phyloP scores from a whole-genome alignment of 2,888 invertebrate species.

The Alentia gelatinosa region DNA sequence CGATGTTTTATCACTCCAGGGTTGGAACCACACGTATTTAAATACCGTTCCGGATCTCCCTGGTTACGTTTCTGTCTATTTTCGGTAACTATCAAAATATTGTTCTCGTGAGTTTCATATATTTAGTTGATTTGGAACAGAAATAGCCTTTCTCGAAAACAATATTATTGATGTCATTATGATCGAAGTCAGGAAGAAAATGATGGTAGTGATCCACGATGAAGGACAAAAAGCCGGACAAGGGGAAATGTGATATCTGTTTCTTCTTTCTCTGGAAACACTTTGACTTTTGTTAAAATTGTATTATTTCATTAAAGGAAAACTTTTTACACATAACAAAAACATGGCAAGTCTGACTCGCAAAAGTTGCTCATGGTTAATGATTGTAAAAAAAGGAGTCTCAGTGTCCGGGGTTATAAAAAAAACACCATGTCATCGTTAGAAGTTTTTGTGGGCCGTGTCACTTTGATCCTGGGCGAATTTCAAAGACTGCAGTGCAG shows the following conservation, averaged over 20 bases:
- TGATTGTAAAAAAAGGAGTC: not conserved
- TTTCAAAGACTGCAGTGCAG: not conserved
- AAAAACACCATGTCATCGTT: not conserved
- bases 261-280: not conserved
- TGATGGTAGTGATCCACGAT: too few relatives aligned
- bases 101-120: too few relatives aligned
- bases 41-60: too few relatives aligned
- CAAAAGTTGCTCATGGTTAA: not conserved
- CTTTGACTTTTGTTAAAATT: not conserved
- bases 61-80: too few relatives aligned
- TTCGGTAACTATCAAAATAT: too few relatives aligned
- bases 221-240: too few relatives aligned
- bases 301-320: not conserved
- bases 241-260: constrained; percentile 1
- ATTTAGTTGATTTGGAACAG: too few relatives aligned
- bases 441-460: not conserved
- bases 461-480: not conserved
- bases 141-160: too few relatives aligned
- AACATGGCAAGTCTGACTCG: not conserved
- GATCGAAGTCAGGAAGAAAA: too few relatives aligned
- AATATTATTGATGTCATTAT: too few relatives aligned
- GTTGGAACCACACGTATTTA: too few relatives aligned
- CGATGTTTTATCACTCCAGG: too few relatives aligned
- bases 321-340: not conserved
- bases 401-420: not conserved